phyloP scores from a whole-genome alignment of 2,113 vertebrate genomes.

The Toxotes jaculatrix region DNA sequence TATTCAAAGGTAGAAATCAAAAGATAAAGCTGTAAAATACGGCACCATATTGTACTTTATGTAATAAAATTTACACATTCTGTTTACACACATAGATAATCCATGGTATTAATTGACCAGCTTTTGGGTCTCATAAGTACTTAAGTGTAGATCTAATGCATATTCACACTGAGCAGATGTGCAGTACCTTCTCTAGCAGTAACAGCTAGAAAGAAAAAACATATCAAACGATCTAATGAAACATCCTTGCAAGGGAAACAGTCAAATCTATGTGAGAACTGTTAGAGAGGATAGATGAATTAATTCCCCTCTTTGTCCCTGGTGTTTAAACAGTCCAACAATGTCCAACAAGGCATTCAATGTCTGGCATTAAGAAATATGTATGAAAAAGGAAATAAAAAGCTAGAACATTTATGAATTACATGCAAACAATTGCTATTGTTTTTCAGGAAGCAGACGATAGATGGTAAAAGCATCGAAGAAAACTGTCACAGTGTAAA shows the following conservation, averaged over 20 bases:
- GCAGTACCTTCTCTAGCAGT: neutral
- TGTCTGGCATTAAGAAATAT: neutral
- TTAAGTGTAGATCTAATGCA: neutral
- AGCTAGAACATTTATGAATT: too few species aligned
- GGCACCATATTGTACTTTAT: neutral
- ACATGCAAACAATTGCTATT: too few species aligned
- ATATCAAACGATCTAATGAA: conserved; percentile 14
- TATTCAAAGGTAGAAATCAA: neutral
- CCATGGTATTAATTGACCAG: neutral
- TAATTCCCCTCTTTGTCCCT: neutral
- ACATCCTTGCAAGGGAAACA: neutral
- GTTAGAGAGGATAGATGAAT: neutral
- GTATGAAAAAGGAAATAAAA: neutral
- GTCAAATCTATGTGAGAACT: neutral
- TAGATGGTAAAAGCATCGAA: too few species aligned
- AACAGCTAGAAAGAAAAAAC: conserved; percentile 1
- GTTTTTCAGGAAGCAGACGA: too few species aligned
- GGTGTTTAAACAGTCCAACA: neutral
- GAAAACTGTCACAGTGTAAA: too few species aligned
- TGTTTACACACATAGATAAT: neutral
- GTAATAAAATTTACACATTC: neutral
- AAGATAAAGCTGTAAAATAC: neutral
- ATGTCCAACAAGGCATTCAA: neutral
- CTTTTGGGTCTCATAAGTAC: conserved; percentile 1
- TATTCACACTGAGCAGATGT: conserved; percentile 4